Conservation (phyloP, 2,113 vertebrate species). For the Antechinus stuartii region DNA sequence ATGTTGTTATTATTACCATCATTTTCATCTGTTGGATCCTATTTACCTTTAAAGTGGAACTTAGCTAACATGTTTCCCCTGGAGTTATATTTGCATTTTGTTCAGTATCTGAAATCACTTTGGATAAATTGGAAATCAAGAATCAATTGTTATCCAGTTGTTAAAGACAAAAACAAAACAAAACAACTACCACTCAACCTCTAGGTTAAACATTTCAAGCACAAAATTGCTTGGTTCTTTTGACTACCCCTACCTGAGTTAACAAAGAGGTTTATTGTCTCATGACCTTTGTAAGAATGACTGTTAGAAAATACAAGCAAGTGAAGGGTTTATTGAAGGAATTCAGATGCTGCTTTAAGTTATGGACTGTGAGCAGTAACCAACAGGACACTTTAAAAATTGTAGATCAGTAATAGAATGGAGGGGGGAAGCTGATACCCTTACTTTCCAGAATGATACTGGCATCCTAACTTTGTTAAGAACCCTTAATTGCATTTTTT, state of each 20-base stretch:
- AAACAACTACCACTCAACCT: neutral
- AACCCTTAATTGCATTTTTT: neutral
- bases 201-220: neutral
- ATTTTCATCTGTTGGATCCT: neutral
- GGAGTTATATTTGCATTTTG: neutral
- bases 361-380: neutral
- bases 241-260: neutral
- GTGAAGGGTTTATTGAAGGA: neutral
- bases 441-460: constrained; percentile 18
- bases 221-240: neutral
- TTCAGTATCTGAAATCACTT: neutral
- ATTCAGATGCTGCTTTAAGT: neutral
- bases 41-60: neutral
- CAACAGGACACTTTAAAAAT: neutral
- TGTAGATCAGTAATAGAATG: neutral
- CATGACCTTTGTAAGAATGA: neutral
- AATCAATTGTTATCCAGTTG: neutral
- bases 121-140: neutral
- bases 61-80: neutral
- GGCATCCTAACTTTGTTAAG: neutral
- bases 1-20: neutral
- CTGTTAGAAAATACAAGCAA: neutral
- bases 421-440: neutral
- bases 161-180: neutral
- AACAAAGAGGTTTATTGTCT: neutral